phyloP scores from a whole-genome alignment of 1,140 invertebrate species.

The Zaprionus taronus region DNA sequence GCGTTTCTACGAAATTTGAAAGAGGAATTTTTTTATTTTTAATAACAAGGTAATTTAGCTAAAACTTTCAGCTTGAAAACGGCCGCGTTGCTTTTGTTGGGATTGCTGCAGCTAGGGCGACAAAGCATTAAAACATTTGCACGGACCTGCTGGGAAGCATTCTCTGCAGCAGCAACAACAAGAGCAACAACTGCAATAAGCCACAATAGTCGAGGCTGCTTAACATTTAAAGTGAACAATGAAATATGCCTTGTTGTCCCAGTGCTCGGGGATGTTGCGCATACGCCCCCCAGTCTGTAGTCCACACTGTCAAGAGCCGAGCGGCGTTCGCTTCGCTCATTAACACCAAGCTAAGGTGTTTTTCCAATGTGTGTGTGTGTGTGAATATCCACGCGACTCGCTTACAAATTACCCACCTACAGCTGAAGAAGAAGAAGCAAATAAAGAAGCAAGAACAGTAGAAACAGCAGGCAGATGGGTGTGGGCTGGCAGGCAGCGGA shows the following conservation, averaged over 20 bases:
- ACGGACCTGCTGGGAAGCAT: constrained; percentile 48
- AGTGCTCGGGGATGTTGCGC: constrained; percentile 36
- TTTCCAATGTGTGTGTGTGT: constrained; percentile 14
- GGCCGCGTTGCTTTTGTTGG: background rate
- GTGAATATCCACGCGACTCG: constrained; percentile 48
- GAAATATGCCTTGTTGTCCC: constrained; percentile 62
- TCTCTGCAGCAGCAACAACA: constrained; percentile 32
- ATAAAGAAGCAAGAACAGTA: background rate
- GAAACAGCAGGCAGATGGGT: background rate
- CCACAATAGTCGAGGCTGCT: constrained; percentile 57
- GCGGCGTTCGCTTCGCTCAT: constrained; percentile 58
- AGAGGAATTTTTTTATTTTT: background rate
- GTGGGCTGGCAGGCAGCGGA: background rate
- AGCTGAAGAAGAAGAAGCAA: constrained; percentile 17
- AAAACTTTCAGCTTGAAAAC: constrained; percentile 32
- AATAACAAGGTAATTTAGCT: background rate
- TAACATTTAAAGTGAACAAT: constrained; percentile 82
- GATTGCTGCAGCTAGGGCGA: constrained; percentile 35
- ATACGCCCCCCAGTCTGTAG: constrained; percentile 23
- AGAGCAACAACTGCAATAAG: constrained; percentile 29
- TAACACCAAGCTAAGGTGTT: constrained; percentile 67
- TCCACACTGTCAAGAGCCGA: background rate
- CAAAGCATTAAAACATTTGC: constrained; percentile 68
- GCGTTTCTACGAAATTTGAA: background rate
- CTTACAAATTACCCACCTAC: constrained; percentile 68